These are phyloP conservation scores for Graptemys geographica DNA, from an alignment of 2,797 vertebrate genomes.

Conservation along the genomic window DNA sequence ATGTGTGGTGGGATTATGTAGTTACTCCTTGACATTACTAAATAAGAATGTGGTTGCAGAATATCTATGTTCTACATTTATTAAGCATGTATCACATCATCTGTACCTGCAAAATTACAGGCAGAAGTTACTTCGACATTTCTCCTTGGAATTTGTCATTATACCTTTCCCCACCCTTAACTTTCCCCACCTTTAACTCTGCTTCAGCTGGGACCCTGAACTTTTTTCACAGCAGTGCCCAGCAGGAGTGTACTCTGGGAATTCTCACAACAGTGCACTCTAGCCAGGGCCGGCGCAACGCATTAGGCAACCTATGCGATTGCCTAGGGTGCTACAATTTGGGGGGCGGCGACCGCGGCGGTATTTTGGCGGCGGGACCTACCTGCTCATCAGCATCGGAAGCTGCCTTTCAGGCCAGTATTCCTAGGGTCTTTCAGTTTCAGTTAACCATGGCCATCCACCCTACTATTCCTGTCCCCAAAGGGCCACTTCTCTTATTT, in stretches of 20 bases:
- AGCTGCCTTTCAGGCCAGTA: not conserved
- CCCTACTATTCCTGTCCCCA: not conserved
- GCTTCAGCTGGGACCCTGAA: not conserved
- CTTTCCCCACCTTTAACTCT: not conserved
- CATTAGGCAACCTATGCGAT: too few relatives aligned
- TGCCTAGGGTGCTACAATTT: too few relatives aligned
- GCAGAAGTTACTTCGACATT: not conserved
- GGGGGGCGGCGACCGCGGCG: too few relatives aligned
- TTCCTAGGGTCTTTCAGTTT: not conserved
- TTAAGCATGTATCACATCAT: not conserved
- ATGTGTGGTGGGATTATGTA: not conserved
- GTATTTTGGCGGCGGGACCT: too few relatives aligned
- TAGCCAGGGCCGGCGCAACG: too few relatives aligned
- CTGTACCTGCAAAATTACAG: not conserved
- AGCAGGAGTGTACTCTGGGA: not conserved
- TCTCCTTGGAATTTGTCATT: not conserved
- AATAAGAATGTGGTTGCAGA: not conserved
- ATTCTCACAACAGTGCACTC: not conserved
- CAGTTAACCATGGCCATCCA: not conserved
- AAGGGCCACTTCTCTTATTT: not conserved
- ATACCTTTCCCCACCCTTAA: not conserved
- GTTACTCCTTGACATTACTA: not conserved
- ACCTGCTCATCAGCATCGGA: not conserved
- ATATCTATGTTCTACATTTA: not conserved
- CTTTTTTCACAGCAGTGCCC: not conserved